Percentiles rank a stretch among this genome's conserved stretches.
These are phyloP conservation scores for Dinomys branickii DNA, from an alignment of 2,113 vertebrate genomes.

Conservation along the genomic window DNA sequence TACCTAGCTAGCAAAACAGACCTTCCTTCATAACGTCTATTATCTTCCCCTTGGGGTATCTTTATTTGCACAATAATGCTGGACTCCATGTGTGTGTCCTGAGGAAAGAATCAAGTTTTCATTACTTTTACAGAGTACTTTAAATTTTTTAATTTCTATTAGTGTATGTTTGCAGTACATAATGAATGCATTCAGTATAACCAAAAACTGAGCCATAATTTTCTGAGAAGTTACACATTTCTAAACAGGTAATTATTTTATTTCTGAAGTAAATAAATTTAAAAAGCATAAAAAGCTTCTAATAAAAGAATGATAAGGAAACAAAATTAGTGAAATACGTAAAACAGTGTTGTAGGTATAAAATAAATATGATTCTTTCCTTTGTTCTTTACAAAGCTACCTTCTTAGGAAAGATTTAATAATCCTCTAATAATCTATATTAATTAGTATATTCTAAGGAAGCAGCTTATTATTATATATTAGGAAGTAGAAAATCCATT, in stretches of 20 bases:
- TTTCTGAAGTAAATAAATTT: slow-evolving; percentile 22
- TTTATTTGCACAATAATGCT: background rate
- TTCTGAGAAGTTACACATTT: background rate
- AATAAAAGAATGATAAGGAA: background rate
- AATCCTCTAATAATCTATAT: background rate
- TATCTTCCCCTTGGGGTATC: background rate
- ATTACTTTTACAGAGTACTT: background rate
- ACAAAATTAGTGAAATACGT: background rate
- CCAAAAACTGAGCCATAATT: background rate
- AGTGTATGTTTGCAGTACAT: background rate
- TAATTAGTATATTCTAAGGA: background rate
- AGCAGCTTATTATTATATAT: background rate
- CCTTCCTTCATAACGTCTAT: background rate
- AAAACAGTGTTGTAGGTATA: background rate
- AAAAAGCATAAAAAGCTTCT: background rate
- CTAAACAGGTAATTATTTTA: background rate
- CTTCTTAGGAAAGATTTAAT: background rate
- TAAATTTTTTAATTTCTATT: background rate
- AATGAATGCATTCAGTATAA: background rate
- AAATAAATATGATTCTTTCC: background rate
- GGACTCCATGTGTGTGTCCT: background rate
- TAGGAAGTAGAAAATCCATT: background rate
- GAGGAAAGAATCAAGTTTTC: background rate
- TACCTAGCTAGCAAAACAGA: background rate
- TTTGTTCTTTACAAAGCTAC: background rate